Base-by-base conservation (phyloP, 2,113 vertebrate species). In the Myrmophylax atrothorax region DNA sequence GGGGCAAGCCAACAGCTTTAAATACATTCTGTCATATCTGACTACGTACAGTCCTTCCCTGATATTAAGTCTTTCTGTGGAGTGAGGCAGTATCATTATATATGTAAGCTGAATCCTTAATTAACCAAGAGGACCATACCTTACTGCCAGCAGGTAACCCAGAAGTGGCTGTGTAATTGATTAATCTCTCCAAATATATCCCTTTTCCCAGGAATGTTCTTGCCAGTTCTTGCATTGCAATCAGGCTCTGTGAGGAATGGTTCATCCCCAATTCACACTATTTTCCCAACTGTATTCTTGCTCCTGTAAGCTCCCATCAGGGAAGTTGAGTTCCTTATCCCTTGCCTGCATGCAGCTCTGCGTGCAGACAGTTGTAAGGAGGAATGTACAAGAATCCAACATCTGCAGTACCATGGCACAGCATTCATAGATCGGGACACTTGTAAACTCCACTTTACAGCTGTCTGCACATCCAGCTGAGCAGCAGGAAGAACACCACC, bases 391-490 rank as follows among this genome's bases (percentile, higher is more conserved):
- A 70, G 87, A 90, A 86, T 25, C 37, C 20, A 6, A 72, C 78
- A 74, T 83, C 88, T 75, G 74, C 2, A 2, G 93, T 94, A 74
- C 94, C 85, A 28, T n/a, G 75, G 93, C 86, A 89, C 55, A 90
- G 64, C 0, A 3, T 64, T 84, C 60, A 0, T 37, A 42, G 60
- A 78, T 93, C 78, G 20, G 28, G 50, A 33, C 38, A 62, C 91
- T 73, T 76, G 75, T 91, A 90, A 94, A 94, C 83, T 91, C 49
- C 49, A 37, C 84, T 94, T 96, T 56, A 84, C 24, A 78, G 91
- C 84, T 94, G 72, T 86, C 92, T 94, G 78, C 44, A 53, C 84
- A 78, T 89, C 84, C 75, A 88, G 84, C 84, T 73, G 56, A 90
- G 93, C 84, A 85, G 91, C 15, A 17, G 82, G 78, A 91, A 94